A percentile compares a stretch with the other conserved stretches of the same genome.
Conservation (phyloP, 2,113 vertebrate genomes). For the Istiophorus platypterus region DNA sequence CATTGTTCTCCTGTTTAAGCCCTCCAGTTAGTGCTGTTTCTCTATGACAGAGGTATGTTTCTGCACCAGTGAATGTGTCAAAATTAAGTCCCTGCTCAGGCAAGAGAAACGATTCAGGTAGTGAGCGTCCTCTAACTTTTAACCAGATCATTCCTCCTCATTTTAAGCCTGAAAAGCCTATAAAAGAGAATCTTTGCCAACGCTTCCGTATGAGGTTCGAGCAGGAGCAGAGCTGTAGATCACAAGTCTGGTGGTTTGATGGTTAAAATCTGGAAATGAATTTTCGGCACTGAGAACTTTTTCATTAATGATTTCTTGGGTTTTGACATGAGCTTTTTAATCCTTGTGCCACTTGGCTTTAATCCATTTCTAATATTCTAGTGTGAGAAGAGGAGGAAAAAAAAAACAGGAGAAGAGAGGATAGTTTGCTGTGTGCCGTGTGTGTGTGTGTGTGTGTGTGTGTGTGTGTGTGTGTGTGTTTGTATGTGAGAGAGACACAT, state of each 20-base stretch:
- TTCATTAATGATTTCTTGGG: slow-evolving; percentile 45
- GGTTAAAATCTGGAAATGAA: slow-evolving; percentile 13
- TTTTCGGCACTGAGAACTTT: slow-evolving; percentile 33
- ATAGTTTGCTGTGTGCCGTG: neutral
- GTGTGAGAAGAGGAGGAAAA: neutral
- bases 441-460: neutral
- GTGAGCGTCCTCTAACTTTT: neutral
- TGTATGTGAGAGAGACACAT: slow-evolving; percentile 31
- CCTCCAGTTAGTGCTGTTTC: slow-evolving; percentile 5
- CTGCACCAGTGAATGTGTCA: neutral
- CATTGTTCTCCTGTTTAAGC: slow-evolving; percentile 6
- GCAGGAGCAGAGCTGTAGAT: neutral
- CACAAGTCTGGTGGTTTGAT: neutral
- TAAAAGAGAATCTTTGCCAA: slow-evolving; percentile 18
- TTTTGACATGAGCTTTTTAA: slow-evolving; percentile 47
- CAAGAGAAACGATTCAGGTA: neutral
- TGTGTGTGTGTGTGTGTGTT: neutral
- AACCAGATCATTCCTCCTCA: neutral
- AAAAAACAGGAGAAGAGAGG: no score
- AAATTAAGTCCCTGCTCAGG: neutral
- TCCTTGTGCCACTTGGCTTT: slow-evolving; percentile 27
- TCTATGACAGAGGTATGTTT: neutral
- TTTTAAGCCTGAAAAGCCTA: neutral
- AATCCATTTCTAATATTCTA: slow-evolving; percentile 7
- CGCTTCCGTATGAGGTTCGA: neutral